Evolutionary conservation across 2,797 vertebrate genomes (phyloP), one percentile per base, ranked within the genome.

Genomic region (Orestias chungarensis): DNA sequence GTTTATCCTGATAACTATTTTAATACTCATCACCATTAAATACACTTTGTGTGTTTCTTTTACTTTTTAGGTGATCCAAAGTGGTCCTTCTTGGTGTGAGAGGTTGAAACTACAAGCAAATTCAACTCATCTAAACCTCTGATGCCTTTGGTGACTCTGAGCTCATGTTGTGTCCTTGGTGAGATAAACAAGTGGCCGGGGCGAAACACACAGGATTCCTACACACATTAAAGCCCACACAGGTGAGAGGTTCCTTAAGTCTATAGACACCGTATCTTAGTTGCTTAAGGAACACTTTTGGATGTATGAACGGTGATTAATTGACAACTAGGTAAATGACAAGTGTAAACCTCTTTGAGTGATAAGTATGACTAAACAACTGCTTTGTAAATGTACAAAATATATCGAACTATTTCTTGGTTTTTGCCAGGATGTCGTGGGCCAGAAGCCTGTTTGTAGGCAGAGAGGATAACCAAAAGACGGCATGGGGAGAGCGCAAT

Each of bases 401-500:
- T 25, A 6, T n/a, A 62, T 12, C 38, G 40, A 38, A 12, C 42
- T 62, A n/a, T 62, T 3, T 42, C 59, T 62, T 40, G 23, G 38
- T 14, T 46, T 70, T 57, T 57, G n/a, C 10, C 79, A 98, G 96
- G 93, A 99, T 99, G 97, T 99, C 97, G 82, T 99, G 97, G 97
- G 96, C 97, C 95, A 96, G 96, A 74, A 95, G 95, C 86, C 95
- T 98, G 93, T 94, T 98, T 82, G 95, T 94, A 70, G 94, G 96
- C 88, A 96, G 96, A 88, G 96, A 96, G 91, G 96, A 98, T 38
- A 95, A 98, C 73, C 93, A 95, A 80, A 99, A 97, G 91, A 97
- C 96, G 1, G 96, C 96, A 84, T 98, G 97, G 97, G 97, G 97
- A 46, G 97, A 99, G 73, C 96, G 96, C 90, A 98, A 97, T 69